These are phyloP conservation scores for Hyalella azteca DNA, from an alignment of 2,888 invertebrate genomes.

Conservation along the genomic window DNA sequence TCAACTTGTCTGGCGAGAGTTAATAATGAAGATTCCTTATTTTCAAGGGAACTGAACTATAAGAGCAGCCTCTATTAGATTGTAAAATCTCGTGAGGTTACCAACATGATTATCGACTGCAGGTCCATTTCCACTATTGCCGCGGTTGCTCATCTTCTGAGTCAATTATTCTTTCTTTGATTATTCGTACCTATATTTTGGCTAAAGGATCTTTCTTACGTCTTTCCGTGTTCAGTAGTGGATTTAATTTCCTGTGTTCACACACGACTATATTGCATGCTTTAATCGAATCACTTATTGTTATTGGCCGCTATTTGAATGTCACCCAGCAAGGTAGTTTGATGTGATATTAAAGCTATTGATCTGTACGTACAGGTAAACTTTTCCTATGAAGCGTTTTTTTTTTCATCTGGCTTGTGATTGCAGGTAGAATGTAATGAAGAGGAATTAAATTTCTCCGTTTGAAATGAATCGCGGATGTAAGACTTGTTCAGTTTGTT, in stretches of 20 bases:
- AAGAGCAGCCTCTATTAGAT: background rate
- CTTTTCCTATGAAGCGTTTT: background rate
- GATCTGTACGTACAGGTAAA: conserved; percentile 12
- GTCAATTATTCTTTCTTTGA: too few species aligned
- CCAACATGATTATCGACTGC: too few species aligned
- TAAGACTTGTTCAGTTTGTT: too few species aligned
- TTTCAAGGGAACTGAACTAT: background rate
- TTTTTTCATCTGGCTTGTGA: background rate
- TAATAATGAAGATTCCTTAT: background rate
- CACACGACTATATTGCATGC: background rate
- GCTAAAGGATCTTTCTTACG: background rate
- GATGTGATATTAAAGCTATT: conserved; percentile 37
- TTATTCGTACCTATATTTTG: too few species aligned
- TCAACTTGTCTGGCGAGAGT: background rate
- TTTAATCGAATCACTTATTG: conserved; percentile 25
- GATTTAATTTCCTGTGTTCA: too few species aligned
- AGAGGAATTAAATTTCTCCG: too few species aligned
- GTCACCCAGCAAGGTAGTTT: conserved; percentile 35
- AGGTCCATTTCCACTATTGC: too few species aligned
- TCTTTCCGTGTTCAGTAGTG: background rate
- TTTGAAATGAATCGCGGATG: too few species aligned
- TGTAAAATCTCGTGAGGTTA: too few species aligned
- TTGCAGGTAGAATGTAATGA: too few species aligned
- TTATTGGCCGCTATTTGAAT: background rate
- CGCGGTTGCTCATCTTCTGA: too few species aligned